A percentile compares a stretch with the other conserved stretches of the same genome.
These are phyloP conservation scores for Laothoe populi DNA, from an alignment of 2,888 invertebrate species.

Conservation along the genomic window DNA sequence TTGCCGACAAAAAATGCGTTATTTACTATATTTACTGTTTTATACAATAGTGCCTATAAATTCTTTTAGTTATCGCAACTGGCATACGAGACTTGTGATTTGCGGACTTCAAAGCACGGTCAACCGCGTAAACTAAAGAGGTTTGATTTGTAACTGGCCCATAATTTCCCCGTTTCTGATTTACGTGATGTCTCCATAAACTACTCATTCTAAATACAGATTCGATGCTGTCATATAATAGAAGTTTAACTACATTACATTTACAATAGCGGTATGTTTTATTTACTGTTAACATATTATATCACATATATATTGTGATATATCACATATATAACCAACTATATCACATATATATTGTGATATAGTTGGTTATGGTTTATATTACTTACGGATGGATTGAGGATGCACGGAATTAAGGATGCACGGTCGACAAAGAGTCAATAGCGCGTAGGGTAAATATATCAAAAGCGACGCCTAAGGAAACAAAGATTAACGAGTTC, in stretches of 20 bases:
- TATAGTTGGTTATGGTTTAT: background rate
- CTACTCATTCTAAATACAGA: slow-evolving; percentile 14
- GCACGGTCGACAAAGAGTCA: slow-evolving; percentile 63
- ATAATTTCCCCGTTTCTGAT: slow-evolving; percentile 1
- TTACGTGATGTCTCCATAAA: background rate
- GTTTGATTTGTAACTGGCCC: background rate
- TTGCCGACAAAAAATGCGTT: slow-evolving; percentile 3
- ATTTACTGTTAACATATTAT: no score
- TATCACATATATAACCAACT: no score
- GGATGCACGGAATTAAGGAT: slow-evolving; percentile 54
- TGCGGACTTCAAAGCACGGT: background rate
- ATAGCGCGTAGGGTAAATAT: slow-evolving; percentile 68
- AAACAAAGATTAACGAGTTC: slow-evolving; percentile 83
- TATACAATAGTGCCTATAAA: slow-evolving; percentile 11
- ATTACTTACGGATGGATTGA: no score
- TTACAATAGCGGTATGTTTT: background rate
- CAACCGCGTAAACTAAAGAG: background rate
- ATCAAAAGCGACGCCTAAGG: slow-evolving; percentile 66
- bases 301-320: background rate
- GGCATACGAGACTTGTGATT: background rate
- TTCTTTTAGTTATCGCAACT: background rate
- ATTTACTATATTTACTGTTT: slow-evolving; percentile 15
- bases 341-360: background rate
- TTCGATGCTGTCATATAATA: background rate
- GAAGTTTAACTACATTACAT: background rate